phyloP scores from a whole-genome alignment of 2,888 invertebrate genomes.

The Cryptus viduatorius region DNA sequence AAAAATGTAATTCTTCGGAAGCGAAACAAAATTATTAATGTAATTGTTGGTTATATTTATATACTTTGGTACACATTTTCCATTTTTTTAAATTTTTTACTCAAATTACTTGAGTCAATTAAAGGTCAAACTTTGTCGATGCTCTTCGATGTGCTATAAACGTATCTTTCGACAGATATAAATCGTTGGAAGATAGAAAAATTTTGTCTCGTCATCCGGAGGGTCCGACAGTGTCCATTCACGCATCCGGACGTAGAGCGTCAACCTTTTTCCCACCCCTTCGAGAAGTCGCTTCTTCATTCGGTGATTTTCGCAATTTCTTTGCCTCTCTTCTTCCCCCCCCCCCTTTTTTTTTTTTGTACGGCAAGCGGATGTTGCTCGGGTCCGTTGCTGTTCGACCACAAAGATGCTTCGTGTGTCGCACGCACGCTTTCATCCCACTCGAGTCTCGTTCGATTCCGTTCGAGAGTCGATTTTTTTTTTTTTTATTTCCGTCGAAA shows the following conservation, averaged over 20 bases:
- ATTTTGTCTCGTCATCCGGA: conserved; percentile 32
- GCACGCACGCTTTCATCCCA: conserved; percentile 9
- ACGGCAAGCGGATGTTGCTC: background rate
- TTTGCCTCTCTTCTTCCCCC: conserved; percentile 14
- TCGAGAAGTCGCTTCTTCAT: conserved; percentile 5
- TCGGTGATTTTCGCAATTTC: background rate
- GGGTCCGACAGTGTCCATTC: conserved; percentile 58
- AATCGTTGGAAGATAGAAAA: conserved; percentile 27
- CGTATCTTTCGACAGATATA: conserved; percentile 21
- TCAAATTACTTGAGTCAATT: background rate
- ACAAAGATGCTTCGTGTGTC: conserved; percentile 1
- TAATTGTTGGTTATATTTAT: no score
- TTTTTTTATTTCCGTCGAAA: conserved; percentile 8
- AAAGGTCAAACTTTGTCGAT: background rate
- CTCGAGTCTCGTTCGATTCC: background rate
- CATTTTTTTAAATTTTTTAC: no score
- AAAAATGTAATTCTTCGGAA: no score
- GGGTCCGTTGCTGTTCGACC: background rate
- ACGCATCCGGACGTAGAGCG: conserved; percentile 34
- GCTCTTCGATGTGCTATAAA: conserved; percentile 6
- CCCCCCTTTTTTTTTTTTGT: conserved; percentile 3
- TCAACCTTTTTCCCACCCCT: conserved; percentile 24
- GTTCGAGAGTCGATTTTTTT: conserved; percentile 5
- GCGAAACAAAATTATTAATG: no score
- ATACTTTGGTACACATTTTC: no score